phyloP scores from a whole-genome alignment of 1,140 invertebrate species.

The Heliconius melpomene region DNA sequence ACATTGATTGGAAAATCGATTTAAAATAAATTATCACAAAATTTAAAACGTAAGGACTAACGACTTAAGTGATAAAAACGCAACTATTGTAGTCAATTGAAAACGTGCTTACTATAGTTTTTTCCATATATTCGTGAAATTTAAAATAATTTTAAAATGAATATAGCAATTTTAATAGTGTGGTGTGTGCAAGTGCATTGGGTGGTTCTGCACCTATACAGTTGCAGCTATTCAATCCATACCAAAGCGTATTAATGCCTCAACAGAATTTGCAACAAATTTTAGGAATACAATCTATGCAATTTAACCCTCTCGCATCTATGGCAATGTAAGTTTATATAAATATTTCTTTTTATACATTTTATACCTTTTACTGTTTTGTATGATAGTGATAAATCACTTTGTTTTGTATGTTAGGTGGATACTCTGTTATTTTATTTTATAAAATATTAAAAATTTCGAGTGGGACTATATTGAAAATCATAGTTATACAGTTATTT shows the following conservation, averaged over 20 bases:
- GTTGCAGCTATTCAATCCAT: conserved; percentile 30
- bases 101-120: neutral
- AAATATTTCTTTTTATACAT: too few species aligned
- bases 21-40: neutral
- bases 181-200: conserved; percentile 27
- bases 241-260: conserved; percentile 24
- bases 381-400: too few species aligned
- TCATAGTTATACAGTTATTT: too few species aligned
- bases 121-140: neutral
- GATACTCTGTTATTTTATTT: too few species aligned
- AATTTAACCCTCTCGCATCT: conserved; percentile 30
- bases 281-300: conserved; percentile 44
- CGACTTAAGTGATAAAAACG: neutral
- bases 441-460: too few species aligned
- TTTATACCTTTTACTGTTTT: too few species aligned
- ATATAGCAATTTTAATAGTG: conserved; percentile 19
- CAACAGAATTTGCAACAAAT: conserved; percentile 44
- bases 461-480: too few species aligned
- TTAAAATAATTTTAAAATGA: neutral
- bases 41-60: neutral
- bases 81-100: neutral
- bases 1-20: neutral
- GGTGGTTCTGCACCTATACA: conserved; percentile 35
- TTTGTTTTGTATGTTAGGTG: too few species aligned
- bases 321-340: conserved; percentile 39